Evolutionary conservation across 1,140 invertebrate genomes (phyloP), one percentile per base, ranked within the genome.

Genomic region (Drosophila oshimai): DNA sequence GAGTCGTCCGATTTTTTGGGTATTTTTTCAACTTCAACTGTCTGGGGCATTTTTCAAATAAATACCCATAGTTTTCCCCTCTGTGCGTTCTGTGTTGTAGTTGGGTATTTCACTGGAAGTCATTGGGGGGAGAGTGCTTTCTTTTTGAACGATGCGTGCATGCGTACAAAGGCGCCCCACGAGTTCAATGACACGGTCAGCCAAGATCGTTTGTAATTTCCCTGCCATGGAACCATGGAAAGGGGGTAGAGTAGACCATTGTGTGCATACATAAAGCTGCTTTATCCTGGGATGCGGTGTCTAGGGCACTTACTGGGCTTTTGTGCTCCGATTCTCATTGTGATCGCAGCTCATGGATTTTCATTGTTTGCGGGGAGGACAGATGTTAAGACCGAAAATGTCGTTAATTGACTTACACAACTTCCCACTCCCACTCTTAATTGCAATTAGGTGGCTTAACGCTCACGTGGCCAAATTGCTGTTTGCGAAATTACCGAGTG

Each of bases 101-200:
- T 51, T 68, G 28, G 20, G 12, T 42, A 34, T 68, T 68, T 68
- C 64, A 18, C 29, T 54, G 64, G 64, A 68, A 68, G 18, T 28
- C 60, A 18, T 50, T 26, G 18, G 29, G 17, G 62, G 45, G 62
- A 28, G 58, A 58, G 58, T 62, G 64, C 64, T 68, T 68, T 68
- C 64, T 68, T 68, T 68, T 64, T 28, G 34, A 65, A 12, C 46
- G 33, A 57, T 37, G 55, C 33, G 33, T 60, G 55, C 33, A 24
- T 60, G 34, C 58, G 34, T 44, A 65, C 64, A 68, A 68, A 68
- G 64, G 39, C 64, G 28, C 47, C 29, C 28, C 39, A 15, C n/a
- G 64, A 68, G 64, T 68, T 68, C 64, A 68, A 31, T 68, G 64
- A 68, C 64, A 67, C 50, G 64, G 62, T 65, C 47, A 37, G 29